These are phyloP conservation scores for Neolamprologus brichardi DNA, from an alignment of 2,113 vertebrate genomes.

Conservation along the genomic window DNA sequence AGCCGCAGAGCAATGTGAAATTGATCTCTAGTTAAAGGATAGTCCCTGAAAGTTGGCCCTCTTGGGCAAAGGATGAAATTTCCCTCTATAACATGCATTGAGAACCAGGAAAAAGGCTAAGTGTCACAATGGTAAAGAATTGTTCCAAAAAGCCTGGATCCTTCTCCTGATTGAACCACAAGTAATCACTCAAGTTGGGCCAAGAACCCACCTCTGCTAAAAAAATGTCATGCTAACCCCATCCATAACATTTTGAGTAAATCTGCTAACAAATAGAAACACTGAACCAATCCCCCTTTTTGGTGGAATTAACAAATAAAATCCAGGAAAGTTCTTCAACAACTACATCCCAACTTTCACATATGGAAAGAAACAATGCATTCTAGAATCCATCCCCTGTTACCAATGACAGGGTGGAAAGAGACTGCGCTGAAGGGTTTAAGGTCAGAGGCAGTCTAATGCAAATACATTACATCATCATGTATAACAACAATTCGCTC, in stretches of 20 bases:
- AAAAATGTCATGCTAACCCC: not conserved
- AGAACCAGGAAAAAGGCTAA: not conserved
- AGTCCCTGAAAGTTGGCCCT: not conserved
- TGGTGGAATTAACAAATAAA: not conserved
- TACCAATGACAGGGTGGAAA: not conserved
- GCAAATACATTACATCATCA: not conserved
- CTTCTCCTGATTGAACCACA: not conserved
- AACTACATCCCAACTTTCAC: not conserved
- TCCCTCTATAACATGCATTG: not conserved
- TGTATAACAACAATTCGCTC: not conserved
- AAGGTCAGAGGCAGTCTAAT: not conserved
- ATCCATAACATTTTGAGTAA: not conserved
- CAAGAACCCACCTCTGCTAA: not conserved
- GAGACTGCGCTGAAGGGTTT: not conserved
- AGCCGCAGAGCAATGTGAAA: not conserved
- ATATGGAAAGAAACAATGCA: not conserved
- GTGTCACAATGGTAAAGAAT: not conserved
- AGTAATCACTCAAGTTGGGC: not conserved
- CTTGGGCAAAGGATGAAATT: not conserved
- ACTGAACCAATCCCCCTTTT: not conserved
- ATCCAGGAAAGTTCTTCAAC: not conserved
- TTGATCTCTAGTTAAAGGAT: not conserved
- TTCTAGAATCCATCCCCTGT: not conserved
- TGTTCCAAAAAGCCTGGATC: not conserved
- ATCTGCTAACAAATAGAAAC: not conserved